Evolutionary conservation across 2,113 vertebrate species (phyloP).

Genomic region (Formicarius rufipectus): DNA sequence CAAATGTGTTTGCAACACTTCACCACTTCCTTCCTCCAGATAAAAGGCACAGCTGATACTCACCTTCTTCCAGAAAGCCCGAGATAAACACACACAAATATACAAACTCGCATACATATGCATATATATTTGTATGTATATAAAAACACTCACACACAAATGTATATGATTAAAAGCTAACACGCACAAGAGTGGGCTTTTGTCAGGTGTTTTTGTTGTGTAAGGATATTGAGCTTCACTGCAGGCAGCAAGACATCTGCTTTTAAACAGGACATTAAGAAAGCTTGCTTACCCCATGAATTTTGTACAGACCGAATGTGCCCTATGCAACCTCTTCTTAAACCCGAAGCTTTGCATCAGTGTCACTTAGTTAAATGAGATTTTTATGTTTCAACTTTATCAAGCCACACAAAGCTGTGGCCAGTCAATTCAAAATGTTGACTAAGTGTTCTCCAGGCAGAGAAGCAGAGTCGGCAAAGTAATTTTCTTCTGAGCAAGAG

Average conservation of each 20-base stretch:
- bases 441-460: not conserved
- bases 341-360: not conserved
- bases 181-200: not conserved
- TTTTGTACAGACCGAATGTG: not conserved
- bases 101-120: not conserved
- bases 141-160: not conserved
- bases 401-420: not conserved
- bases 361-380: not conserved
- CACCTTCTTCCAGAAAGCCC: not conserved
- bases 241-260: not conserved
- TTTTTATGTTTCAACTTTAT: not conserved
- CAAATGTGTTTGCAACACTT: constrained; percentile 19
- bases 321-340: not conserved
- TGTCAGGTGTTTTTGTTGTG: not conserved
- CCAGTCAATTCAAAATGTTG: not conserved
- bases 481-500: not conserved
- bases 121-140: not conserved
- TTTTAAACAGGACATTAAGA: not conserved
- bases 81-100: not conserved
- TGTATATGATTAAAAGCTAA: not conserved
- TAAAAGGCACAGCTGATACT: constrained; percentile 1
- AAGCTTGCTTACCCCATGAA: not conserved
- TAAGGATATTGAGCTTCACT: not conserved
- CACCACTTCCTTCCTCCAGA: constrained; percentile 42
- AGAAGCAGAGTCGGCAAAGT: not conserved